Percentiles rank a stretch among this genome's conserved stretches.
phyloP scores from a whole-genome alignment of 53 echinoderm and acorn worm species.

The Actinopyga echinites region DNA sequence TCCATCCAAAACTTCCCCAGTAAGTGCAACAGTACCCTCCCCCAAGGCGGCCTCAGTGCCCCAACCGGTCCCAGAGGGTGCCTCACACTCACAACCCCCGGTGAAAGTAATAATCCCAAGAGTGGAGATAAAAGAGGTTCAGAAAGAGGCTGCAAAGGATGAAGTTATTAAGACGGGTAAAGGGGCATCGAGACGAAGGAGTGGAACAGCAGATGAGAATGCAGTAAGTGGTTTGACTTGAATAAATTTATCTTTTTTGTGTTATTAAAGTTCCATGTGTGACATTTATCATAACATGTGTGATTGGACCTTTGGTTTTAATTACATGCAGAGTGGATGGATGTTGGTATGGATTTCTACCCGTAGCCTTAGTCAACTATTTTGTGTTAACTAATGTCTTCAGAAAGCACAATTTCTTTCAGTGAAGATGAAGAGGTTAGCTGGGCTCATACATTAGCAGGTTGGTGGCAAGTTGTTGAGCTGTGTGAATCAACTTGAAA shows the following conservation, averaged over 20 bases:
- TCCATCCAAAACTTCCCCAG: constrained; percentile 32
- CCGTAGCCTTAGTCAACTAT: too few relatives aligned
- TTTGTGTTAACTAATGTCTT: too few relatives aligned
- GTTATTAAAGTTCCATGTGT: background rate
- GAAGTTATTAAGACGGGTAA: constrained; percentile 19
- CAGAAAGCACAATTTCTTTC: too few relatives aligned
- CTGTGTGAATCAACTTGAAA: too few relatives aligned
- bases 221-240: background rate
- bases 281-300: too few relatives aligned
- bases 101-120: constrained; percentile 34
- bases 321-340: too few relatives aligned
- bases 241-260: too few relatives aligned
- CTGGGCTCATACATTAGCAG: too few relatives aligned
- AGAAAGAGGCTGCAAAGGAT: background rate
- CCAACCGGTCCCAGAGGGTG: background rate
- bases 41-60: background rate
- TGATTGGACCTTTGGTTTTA: too few relatives aligned
- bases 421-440: too few relatives aligned
- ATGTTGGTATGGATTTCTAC: too few relatives aligned
- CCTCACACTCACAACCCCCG: constrained; percentile 1
- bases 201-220: constrained; percentile 47
- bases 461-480: too few relatives aligned
- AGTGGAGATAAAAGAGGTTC: constrained; percentile 7
- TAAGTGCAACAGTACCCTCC: background rate
- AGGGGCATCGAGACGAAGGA: constrained; percentile 46